Evolutionary conservation across 2,888 invertebrate species (phyloP), one percentile per base, ranked within the genome.

Genomic region (Thecophora atra): DNA sequence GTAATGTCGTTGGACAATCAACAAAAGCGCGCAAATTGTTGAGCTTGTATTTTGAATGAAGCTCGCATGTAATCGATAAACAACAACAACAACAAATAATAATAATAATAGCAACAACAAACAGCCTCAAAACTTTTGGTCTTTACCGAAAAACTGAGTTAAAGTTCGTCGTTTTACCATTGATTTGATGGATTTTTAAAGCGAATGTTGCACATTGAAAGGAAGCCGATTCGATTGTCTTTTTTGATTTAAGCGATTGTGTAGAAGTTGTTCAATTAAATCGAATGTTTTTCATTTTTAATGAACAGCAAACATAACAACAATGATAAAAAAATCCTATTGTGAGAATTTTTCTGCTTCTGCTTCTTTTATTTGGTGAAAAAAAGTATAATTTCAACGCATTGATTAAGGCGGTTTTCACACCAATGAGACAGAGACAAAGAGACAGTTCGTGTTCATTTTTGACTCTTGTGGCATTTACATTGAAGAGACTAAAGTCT

Each of bases 211-310:
- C 68, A 73, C 69, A 26, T 73, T 74, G 71, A 71, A 58, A 28
- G 24, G 13, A 15, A 28, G 58, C 26, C 24, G 28, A n/a, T n/a
- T 19, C 7, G 24, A 7, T 74, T 73, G 74, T 74, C 73, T 72
- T 74, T 73, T 73, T 74, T 69, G 72, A 7, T 13, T 6, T 24
- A 4, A 13, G 15, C 15, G 28, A 73, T 73, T 73, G 73, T 75
- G 76, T 76, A 74, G 72, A 74, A 76, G 75, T 76, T 78, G 77
- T 77, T 76, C 78, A 77, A 75, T 78, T 77, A 78, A 78, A 75
- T 76, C 75, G 75, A 76, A 75, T 78, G 77, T 76, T 75, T 5
- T 74, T 74, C 73, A 60, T 17, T 60, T 69, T 60, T 69, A 60
- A 69, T 69, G 69, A 69, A 64, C 21, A 15, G 11, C 24, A 58